These are phyloP conservation scores for mouse (Mus musculus) DNA, from an alignment of 2,113 vertebrate genomes.

Conservation along the genomic window DNA sequence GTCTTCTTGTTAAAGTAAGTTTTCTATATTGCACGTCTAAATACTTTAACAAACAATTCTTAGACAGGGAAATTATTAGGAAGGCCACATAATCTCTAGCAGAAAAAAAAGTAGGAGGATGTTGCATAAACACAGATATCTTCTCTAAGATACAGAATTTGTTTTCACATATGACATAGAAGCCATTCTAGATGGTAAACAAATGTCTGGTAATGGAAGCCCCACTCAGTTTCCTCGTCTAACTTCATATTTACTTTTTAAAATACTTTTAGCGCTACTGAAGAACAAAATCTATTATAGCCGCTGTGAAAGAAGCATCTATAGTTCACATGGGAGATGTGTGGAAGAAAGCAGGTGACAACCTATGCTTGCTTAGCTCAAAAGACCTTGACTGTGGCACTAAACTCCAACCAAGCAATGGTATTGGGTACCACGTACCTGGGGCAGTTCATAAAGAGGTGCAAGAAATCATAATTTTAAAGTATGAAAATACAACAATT, in stretches of 20 bases:
- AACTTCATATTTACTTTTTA: slow-evolving; percentile 27
- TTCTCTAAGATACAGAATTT: not conserved
- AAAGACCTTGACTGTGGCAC: not conserved
- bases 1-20: not conserved
- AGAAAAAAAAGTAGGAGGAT: not conserved
- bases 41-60: not conserved
- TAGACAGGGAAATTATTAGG: not conserved
- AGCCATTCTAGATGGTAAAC: not conserved
- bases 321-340: not conserved
- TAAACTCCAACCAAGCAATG: not conserved
- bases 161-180: not conserved
- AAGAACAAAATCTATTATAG: not conserved
- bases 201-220: not conserved
- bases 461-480: not conserved
- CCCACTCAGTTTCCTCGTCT: not conserved
- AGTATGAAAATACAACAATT: not conserved
- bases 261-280: not conserved
- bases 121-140: not conserved
- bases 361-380: not conserved
- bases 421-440: not conserved
- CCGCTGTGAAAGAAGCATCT: not conserved
- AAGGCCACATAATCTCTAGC: not conserved
- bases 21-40: slow-evolving; percentile 7
- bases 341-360: not conserved
- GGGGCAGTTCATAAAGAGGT: not conserved